A percentile compares a stretch with the other conserved stretches of the same genome.
Conservation (phyloP, 2,113 vertebrate species). For the Stegastes partitus region DNA sequence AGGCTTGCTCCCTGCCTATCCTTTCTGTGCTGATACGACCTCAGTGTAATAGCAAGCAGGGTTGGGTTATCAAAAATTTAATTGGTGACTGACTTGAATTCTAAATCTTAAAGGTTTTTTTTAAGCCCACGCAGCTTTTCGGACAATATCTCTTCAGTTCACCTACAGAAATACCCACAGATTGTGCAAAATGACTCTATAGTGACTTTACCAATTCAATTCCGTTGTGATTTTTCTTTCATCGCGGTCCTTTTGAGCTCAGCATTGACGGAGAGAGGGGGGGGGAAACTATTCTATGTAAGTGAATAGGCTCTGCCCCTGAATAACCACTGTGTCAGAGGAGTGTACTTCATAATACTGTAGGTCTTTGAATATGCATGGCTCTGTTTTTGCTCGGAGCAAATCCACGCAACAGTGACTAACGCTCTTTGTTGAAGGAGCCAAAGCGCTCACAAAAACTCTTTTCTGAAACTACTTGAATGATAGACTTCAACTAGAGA, state of each 20-base stretch:
- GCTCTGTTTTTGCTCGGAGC: slow-evolving; percentile 44
- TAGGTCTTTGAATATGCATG: slow-evolving; percentile 38
- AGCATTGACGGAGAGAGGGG: slow-evolving; percentile 19
- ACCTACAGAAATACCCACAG: neutral
- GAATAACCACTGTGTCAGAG: slow-evolving; percentile 35
- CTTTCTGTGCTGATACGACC: no score
- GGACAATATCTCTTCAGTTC: no score
- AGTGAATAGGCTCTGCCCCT: slow-evolving; percentile 40
- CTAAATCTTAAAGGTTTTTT: no score
- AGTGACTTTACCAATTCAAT: slow-evolving; percentile 15
- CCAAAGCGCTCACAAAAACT: slow-evolving; percentile 49
- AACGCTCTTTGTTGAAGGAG: slow-evolving; percentile 49
- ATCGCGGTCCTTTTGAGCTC: slow-evolving; percentile 16
- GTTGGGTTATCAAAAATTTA: no score
- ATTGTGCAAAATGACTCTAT: slow-evolving; percentile 25
- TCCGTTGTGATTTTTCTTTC: slow-evolving; percentile 32
- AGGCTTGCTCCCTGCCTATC: no score
- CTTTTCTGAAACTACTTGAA: slow-evolving; percentile 43
- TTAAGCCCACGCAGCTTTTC: neutral
- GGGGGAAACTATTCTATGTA: slow-evolving; percentile 21
- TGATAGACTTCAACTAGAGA: slow-evolving; percentile 50
- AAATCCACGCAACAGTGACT: slow-evolving; percentile 46
- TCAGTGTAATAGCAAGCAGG: no score
- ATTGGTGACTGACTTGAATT: no score
- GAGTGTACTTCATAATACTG: slow-evolving; percentile 24